phyloP scores from a whole-genome alignment of 2,888 invertebrate genomes.

The Drosophila maculinotata region DNA sequence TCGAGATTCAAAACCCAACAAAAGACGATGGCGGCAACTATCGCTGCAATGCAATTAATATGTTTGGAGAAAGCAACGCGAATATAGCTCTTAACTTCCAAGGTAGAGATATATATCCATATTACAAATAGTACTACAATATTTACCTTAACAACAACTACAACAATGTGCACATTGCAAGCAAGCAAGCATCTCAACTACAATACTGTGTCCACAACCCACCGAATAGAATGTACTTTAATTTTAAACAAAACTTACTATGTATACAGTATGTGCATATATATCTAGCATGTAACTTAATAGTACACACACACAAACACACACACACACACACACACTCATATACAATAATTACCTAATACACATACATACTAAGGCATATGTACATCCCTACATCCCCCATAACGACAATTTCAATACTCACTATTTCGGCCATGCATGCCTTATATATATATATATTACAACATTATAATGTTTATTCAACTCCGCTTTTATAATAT shows the following conservation, averaged over 20 bases:
- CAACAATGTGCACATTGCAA: conserved; percentile 5
- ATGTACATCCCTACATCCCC: too few species aligned
- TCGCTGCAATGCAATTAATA: conserved; percentile 99
- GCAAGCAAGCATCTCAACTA: not conserved
- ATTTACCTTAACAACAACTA: conserved; percentile 2
- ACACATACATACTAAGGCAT: too few species aligned
- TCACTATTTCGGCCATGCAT: too few species aligned
- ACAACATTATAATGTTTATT: too few species aligned
- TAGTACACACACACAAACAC: conserved; percentile 1
- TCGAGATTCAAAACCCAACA: conserved; percentile 97
- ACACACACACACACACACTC: not conserved
- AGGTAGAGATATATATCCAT: conserved; percentile 87
- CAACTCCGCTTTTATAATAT: too few species aligned
- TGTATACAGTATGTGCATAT: not conserved
- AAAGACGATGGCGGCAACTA: conserved; percentile 99
- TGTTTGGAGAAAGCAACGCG: conserved; percentile 99
- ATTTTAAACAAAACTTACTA: not conserved
- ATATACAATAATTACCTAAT: not conserved
- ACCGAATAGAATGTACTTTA: conserved; percentile 1
- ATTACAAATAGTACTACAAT: conserved; percentile 5
- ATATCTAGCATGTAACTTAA: conserved; percentile 11
- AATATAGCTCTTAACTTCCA: conserved; percentile 99
- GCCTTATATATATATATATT: too few species aligned
- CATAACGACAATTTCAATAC: too few species aligned
- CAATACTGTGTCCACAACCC: not conserved